Conservation (phyloP, 2,797 vertebrate genomes). For the Ibycter americanus region DNA sequence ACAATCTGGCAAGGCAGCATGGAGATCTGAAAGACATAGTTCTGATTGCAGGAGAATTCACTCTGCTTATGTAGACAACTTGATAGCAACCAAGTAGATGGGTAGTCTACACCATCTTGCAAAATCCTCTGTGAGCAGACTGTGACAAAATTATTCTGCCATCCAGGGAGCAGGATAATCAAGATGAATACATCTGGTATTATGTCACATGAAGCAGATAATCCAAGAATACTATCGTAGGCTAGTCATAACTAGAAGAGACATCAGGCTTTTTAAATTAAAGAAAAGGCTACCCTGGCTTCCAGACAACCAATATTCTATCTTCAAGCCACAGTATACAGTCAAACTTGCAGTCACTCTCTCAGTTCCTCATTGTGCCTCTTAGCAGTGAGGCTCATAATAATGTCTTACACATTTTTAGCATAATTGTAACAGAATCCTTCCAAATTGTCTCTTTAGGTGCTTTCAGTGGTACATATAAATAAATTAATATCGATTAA, state of each 20-base stretch:
- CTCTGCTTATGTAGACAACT: neutral
- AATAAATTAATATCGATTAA: neutral
- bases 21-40: neutral
- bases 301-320: neutral
- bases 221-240: neutral
- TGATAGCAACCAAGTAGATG: neutral
- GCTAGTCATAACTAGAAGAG: neutral
- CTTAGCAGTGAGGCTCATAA: fast-evolving
- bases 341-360: neutral
- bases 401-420: neutral
- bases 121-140: neutral
- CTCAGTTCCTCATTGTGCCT: neutral
- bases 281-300: neutral
- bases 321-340: neutral
- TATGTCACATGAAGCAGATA: neutral
- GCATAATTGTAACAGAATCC: neutral
- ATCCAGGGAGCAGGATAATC: neutral
- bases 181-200: neutral
- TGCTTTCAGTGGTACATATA: neutral
- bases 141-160: neutral
- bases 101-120: neutral
- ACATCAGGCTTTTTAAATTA: neutral
- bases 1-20: neutral
- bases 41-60: neutral
- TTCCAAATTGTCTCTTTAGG: neutral